Percentiles rank a stretch among this genome's conserved stretches.
Evolutionary conservation across 2,113 vertebrate species (phyloP).

Genomic region (Gopherus evgoodei): DNA sequence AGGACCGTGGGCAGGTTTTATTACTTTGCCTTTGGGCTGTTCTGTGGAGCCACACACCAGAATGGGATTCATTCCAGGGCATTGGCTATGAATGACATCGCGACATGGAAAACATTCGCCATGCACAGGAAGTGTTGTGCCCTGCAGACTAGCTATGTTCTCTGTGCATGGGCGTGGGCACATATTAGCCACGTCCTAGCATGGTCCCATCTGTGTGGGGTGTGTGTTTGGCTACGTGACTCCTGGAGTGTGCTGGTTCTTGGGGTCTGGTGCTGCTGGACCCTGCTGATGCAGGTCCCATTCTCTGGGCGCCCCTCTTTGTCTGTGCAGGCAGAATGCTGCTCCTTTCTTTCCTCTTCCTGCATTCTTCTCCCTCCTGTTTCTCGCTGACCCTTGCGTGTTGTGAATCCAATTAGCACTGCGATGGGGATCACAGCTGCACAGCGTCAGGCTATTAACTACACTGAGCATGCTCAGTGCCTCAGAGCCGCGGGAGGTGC

Average conservation of each 20-base stretch:
- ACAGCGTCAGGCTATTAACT: conserved; percentile 44
- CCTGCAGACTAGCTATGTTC: neutral
- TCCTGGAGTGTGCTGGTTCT: neutral
- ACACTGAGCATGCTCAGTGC: conserved; percentile 45
- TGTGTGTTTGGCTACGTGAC: conserved; percentile 38
- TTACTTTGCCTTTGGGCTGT: neutral
- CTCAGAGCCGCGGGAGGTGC: neutral
- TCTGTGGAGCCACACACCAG: neutral
- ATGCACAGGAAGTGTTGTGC: neutral
- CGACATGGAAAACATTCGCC: neutral
- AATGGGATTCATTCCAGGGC: neutral
- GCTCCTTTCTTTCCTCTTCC: conserved; percentile 61
- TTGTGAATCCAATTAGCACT: conserved; percentile 74
- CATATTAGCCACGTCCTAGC: neutral
- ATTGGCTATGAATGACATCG: neutral
- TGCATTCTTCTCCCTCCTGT: conserved; percentile 69
- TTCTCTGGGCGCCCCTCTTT: conserved; percentile 35
- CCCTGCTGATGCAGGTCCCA: conserved; percentile 49
- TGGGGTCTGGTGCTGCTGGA: conserved; percentile 28
- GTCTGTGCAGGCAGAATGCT: conserved; percentile 76
- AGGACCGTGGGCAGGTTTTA: neutral
- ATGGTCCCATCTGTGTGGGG: neutral
- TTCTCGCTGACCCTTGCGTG: conserved; percentile 75
- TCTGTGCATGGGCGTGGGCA: neutral
- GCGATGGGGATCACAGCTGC: conserved; percentile 61